Base-by-base conservation (phyloP, 1,140 invertebrate species). In the Leptinotarsa defecta region DNA sequence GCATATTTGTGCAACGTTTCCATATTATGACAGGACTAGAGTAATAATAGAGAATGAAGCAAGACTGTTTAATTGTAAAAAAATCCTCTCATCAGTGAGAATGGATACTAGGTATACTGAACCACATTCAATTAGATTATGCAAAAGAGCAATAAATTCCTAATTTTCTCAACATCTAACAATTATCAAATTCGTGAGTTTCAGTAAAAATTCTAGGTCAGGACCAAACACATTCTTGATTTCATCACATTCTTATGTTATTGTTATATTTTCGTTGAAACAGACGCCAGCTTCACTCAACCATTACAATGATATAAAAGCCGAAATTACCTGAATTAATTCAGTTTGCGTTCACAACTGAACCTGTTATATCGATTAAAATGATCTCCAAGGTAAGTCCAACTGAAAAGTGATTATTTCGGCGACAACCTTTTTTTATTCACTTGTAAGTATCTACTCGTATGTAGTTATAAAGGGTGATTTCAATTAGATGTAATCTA, bases 141-240 rank as follows among this genome's bases (percentile, higher is more conserved):
- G 52, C 52, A 13, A 57, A 57, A 57, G 4, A 15, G 52, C 13
- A 57, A 17, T 17, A 57, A 57, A 57, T 57, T 19, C 34, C 34
- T 43, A 19, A 13, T 57, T 19, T 57, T 57, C 52, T 57, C 15
- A 19, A 17, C 52, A 19, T 17, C 15, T 57, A 57, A 57, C 52
- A 57, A n/a, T n/a, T 57, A 57, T 17, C 15, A 57, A 57, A 57
- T 57, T 57, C 52, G 52, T 57, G 52, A 15, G 13, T 57, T 57
- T 57, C 52, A 57, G 52, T 57, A 68, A 68, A 68, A 68, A 68
- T 68, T 68, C 65, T 68, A 68, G 65, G 65, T 68, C 65, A 68
- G n/a, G 17, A 13, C 52, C 15, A 19, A 1, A 68, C n/a, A 68
- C 24, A 24, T 27, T 68, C 65, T 43, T 27, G 27, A 68, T 68